Conservation (phyloP, 1,140 invertebrate genomes). For the Drosophila sucinea region DNA sequence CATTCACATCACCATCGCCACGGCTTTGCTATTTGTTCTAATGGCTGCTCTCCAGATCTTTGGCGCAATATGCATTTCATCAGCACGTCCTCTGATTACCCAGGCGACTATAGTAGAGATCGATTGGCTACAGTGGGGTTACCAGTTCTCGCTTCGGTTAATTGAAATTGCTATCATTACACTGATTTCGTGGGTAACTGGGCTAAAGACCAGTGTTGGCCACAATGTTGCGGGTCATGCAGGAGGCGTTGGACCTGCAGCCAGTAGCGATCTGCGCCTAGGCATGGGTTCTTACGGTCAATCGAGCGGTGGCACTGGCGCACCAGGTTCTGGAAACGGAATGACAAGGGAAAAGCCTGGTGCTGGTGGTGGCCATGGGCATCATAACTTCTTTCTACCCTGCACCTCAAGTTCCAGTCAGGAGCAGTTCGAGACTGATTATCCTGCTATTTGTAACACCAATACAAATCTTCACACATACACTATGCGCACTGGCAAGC, state of each 20-base stretch:
- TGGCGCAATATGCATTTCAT: conserved; percentile 85
- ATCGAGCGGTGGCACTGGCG: conserved; percentile 1
- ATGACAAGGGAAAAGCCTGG: conserved; percentile 83
- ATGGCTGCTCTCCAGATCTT: conserved; percentile 92
- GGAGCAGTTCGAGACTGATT: conserved; percentile 90
- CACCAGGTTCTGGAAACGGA: conserved; percentile 11
- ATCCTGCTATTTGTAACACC: conserved; percentile 92
- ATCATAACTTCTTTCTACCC: conserved; percentile 88
- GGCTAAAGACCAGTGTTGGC: conserved; percentile 85
- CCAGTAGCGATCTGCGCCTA: conserved; percentile 46
- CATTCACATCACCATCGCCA: conserved; percentile 93
- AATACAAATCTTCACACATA: conserved; percentile 94
- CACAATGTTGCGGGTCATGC: conserved; percentile 22
- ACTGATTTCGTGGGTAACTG: conserved; percentile 92
- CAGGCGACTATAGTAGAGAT: conserved; percentile 69
- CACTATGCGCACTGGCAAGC: conserved; percentile 90
- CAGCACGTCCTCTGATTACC: conserved; percentile 67
- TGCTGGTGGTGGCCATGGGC: conserved; percentile 80
- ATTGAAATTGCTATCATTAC: conserved; percentile 93
- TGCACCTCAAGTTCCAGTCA: conserved; percentile 90
- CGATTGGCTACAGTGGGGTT: conserved; percentile 94
- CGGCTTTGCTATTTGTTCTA: conserved; percentile 91
- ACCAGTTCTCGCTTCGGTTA: conserved; percentile 91
- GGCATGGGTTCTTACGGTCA: conserved; percentile 29
- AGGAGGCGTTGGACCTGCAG: conserved; percentile 12